Base-by-base conservation (phyloP, 2,888 invertebrate species). In the Chrysolina americana region DNA sequence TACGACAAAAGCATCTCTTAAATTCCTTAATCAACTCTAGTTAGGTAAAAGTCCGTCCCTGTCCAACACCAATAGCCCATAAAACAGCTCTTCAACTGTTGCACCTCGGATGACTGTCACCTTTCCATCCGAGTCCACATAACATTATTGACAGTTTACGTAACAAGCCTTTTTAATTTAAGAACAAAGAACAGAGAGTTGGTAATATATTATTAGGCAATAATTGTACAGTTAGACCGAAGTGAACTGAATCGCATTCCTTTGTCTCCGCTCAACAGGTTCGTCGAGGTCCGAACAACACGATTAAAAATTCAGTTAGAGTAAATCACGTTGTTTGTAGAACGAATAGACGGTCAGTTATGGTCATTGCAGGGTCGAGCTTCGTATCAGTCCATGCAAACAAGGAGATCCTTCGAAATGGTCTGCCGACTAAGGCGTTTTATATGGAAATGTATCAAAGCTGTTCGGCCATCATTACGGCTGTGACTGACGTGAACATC, bases 221-320 rank as follows among this genome's bases (percentile, higher is more conserved):
- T 72, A 78, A 78, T 74, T 74, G 68, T 78, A 78, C 78, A 74
- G 78, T 78, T 78, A 78, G 65, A 68, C 69, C 69, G 71, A 73
- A 76, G 70, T 78, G 76, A 78, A 76, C 78, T 78, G 76, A 78
- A 76, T 78, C 74, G 74, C 78, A 78, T 78, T 78, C 78, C 78
- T 76, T 78, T 78, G 78, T 78, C 74, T 76, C 71, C 72, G 56
- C 21, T 44, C 65, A 65, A 71, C 53, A 70, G 64, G 71, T 71
- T 65, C 56, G 47, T 65, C 56, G 47, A 65, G 65, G 65, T 53
- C 41, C 44, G 56, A 69, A 64, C 62, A 69, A 50, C 68, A 50
- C 65, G 68, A 73, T 69, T 73, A 73, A 73, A 71, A 69, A 69
- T 69, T 69, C 48, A 69, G 48, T 68, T 64, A 65, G 59, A 69